Percentiles rank a stretch among this genome's conserved stretches.
Evolutionary conservation across 1,140 invertebrate genomes (phyloP).

Genomic region (Orchestia grillus): DNA sequence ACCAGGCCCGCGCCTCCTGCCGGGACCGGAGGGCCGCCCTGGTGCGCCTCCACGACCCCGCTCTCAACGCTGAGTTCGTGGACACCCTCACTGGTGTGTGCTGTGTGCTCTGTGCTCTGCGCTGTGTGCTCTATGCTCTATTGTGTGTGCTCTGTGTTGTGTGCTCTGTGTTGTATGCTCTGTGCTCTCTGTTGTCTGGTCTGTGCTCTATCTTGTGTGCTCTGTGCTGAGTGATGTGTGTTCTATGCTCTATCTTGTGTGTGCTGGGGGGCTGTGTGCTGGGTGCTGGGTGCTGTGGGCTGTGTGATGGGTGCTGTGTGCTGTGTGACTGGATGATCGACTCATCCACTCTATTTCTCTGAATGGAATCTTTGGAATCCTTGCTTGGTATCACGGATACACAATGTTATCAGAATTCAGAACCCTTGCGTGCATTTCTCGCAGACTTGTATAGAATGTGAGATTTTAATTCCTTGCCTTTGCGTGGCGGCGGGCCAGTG

Average conservation of each 20-base stretch:
- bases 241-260: too few species aligned
- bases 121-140: neutral
- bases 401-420: too few species aligned
- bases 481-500: neutral
- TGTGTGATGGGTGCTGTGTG: too few species aligned
- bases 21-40: neutral
- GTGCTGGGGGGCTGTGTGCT: too few species aligned
- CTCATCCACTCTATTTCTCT: too few species aligned
- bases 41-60: neutral
- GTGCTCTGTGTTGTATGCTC: neutral
- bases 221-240: neutral
- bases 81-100: neutral
- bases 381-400: too few species aligned
- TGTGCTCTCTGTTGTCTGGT: neutral
- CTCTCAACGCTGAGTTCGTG: neutral
- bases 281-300: too few species aligned
- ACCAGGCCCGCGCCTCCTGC: neutral
- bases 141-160: neutral
- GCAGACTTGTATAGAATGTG: too few species aligned
- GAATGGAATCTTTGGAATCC: too few species aligned
- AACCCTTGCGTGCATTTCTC: too few species aligned
- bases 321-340: too few species aligned
- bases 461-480: too few species aligned
- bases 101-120: neutral
- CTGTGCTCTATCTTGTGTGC: neutral